Conservation (phyloP, 2,888 invertebrate species). For the Limnephilus marmoratus region DNA sequence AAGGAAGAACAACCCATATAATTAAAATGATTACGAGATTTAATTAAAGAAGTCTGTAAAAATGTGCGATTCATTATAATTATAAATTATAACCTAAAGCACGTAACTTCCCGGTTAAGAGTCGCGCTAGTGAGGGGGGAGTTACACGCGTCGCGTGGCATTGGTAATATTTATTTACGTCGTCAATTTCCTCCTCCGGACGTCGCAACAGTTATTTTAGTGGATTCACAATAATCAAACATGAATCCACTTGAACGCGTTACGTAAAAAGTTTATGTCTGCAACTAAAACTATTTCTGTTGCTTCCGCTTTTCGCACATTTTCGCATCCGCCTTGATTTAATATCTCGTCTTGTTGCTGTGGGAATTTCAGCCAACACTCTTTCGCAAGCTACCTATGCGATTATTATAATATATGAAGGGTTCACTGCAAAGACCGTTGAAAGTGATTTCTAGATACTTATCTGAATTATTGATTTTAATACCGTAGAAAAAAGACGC, state of each 20-base stretch:
- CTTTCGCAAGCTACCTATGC: not conserved
- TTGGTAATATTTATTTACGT: constrained; percentile 63
- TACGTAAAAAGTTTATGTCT: not conserved
- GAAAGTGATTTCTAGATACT: too few relatives aligned
- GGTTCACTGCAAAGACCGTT: too few relatives aligned
- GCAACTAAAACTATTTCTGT: not conserved
- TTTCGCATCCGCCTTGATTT: constrained; percentile 4
- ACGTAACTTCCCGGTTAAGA: not conserved
- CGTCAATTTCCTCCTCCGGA: constrained; percentile 55
- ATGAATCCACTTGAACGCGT: not conserved
- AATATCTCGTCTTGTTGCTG: not conserved
- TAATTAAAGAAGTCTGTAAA: not conserved
- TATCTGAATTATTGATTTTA: too few relatives aligned
- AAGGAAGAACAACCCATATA: too few relatives aligned
- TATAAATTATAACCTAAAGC: not conserved
- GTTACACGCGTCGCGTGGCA: constrained; percentile 61
- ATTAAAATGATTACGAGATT: too few relatives aligned
- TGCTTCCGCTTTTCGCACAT: not conserved
- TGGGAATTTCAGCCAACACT: not conserved
- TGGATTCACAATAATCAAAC: not conserved
- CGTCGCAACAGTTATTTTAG: constrained; percentile 14
- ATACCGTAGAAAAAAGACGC: too few relatives aligned
- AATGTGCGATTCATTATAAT: not conserved
- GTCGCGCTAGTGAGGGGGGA: not conserved
- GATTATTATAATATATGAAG: not conserved